phyloP scores from a whole-genome alignment of 2,888 invertebrate genomes.

The Acrocyrtus sp. region DNA sequence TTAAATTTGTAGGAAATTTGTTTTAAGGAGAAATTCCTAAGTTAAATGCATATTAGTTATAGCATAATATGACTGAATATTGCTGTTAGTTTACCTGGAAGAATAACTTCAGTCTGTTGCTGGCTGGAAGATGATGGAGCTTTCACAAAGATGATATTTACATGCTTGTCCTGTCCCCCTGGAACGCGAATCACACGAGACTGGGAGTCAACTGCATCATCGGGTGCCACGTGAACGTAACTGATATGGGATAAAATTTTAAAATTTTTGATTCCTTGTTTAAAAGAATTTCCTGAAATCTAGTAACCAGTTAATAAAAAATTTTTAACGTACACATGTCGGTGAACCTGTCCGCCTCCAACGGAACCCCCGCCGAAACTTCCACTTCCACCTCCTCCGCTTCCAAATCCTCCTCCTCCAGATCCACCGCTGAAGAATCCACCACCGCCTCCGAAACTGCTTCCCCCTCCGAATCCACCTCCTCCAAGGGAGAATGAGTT shows the following conservation, averaged over 20 bases:
- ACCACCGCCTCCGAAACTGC: conserved; percentile 7
- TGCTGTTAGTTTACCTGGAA: too few species aligned
- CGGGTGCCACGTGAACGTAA: conserved; percentile 37
- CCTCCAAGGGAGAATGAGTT: neutral
- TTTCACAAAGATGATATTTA: conserved; percentile 44
- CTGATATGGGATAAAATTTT: too few species aligned
- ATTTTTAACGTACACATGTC: conserved; percentile 24
- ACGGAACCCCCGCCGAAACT: conserved; percentile 4
- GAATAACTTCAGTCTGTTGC: conserved; percentile 46
- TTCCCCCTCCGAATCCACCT: conserved; percentile 9
- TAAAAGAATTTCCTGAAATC: too few species aligned
- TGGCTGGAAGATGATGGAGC: conserved; percentile 24
- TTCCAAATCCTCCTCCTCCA: neutral
- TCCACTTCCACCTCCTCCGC: conserved; percentile 8
- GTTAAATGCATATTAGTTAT: too few species aligned
- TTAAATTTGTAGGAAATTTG: neutral
- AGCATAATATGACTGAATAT: too few species aligned
- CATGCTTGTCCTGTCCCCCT: conserved; percentile 47
- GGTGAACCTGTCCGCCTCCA: conserved; percentile 14
- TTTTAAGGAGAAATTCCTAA: too few species aligned
- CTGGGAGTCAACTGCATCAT: conserved; percentile 29
- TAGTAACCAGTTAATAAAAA: too few species aligned
- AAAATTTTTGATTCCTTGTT: too few species aligned
- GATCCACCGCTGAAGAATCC: neutral
- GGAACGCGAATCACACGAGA: conserved; percentile 41